phyloP scores from a whole-genome alignment of 1,140 invertebrate genomes.

The Zaprionus tsacasi region DNA sequence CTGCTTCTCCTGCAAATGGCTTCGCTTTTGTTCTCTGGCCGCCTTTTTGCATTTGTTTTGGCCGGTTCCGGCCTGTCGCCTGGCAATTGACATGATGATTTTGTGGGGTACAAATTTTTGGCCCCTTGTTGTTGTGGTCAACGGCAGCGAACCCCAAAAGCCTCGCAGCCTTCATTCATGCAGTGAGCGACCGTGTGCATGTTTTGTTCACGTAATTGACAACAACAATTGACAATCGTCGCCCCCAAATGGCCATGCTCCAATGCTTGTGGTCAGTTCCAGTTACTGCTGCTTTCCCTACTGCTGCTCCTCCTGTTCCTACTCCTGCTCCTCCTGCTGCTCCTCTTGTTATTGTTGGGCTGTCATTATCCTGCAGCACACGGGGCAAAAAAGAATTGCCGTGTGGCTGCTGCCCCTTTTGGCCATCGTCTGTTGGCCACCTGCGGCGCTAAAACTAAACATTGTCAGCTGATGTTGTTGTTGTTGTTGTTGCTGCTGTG shows the following conservation, averaged over 20 bases:
- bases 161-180: slow-evolving; percentile 43
- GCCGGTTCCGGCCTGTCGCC: slow-evolving; percentile 40
- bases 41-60: slow-evolving; percentile 71
- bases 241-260: slow-evolving; percentile 46
- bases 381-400: slow-evolving; percentile 23
- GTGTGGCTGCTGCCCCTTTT: slow-evolving; percentile 25
- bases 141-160: background rate
- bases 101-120: slow-evolving; percentile 71
- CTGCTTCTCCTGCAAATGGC: slow-evolving; percentile 16
- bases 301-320: slow-evolving; percentile 25
- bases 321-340: slow-evolving; percentile 21
- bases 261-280: slow-evolving; percentile 32
- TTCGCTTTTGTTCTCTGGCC: slow-evolving; percentile 63
- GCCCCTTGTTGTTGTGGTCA: slow-evolving; percentile 55
- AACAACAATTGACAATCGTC: slow-evolving; percentile 77
- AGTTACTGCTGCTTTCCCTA: background rate
- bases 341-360: slow-evolving; percentile 52
- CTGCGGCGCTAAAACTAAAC: slow-evolving; percentile 68
- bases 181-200: slow-evolving; percentile 48
- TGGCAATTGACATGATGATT: slow-evolving; percentile 58
- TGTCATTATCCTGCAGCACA: slow-evolving; percentile 70
- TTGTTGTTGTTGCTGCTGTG: slow-evolving; percentile 8
- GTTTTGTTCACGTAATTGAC: slow-evolving; percentile 80
- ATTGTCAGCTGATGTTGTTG: slow-evolving; percentile 31
- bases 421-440: slow-evolving; percentile 58